Conservation (phyloP, 2,113 vertebrate species). For the Pollimyrus isidori region DNA sequence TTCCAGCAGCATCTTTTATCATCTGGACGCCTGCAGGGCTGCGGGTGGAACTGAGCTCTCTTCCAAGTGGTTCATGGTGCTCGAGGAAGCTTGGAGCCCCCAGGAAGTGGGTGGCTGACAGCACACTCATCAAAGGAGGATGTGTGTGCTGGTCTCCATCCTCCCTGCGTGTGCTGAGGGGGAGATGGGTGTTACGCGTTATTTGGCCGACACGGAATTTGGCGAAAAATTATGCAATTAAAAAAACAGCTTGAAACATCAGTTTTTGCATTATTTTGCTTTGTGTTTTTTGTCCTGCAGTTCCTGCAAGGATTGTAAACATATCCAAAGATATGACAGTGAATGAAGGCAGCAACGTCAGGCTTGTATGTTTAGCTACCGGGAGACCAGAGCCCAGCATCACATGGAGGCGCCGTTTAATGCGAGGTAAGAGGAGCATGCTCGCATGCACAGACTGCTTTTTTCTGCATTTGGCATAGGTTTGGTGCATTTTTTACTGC, state of each 20-base stretch:
- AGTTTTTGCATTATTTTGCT: background rate
- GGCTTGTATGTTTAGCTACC: constrained; percentile 86
- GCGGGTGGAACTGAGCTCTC: background rate
- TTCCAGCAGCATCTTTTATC: background rate
- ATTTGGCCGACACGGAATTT: background rate
- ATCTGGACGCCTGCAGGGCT: background rate
- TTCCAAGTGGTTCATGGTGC: background rate
- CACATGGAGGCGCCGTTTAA: constrained; percentile 86
- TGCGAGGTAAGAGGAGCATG: constrained; percentile 66
- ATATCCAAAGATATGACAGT: constrained; percentile 87
- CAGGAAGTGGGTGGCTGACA: constrained; percentile 1
- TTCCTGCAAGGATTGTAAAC: constrained; percentile 88
- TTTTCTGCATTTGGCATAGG: background rate
- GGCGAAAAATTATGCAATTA: background rate
- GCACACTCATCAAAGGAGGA: background rate
- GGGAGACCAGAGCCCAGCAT: constrained; percentile 88
- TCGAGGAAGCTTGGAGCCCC: background rate
- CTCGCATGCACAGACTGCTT: background rate
- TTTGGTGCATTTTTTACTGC: background rate
- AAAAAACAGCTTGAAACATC: background rate
- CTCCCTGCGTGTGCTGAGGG: background rate
- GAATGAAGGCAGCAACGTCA: constrained; percentile 89
- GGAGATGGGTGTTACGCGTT: background rate
- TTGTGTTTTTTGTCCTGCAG: constrained; percentile 53
- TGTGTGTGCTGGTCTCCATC: background rate